phyloP scores from a whole-genome alignment of 30 jellyfish, hydroid and myxozoan species.

The Morbakka virulenta region DNA sequence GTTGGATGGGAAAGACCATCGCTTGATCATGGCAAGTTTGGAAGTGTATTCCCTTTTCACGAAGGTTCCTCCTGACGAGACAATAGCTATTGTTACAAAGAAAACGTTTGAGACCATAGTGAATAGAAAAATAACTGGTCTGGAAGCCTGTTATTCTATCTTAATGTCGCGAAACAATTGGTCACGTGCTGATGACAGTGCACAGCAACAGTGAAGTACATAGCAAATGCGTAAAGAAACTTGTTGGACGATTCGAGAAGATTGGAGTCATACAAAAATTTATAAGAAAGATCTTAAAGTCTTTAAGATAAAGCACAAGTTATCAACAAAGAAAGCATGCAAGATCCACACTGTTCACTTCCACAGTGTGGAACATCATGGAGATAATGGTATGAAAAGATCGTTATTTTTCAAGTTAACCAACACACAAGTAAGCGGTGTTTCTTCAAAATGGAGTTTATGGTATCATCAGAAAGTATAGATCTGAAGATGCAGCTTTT shows the following conservation, averaged over 20 bases:
- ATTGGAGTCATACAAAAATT: too few relatives aligned
- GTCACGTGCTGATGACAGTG: constrained; percentile 58
- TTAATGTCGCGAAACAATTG: constrained; percentile 13
- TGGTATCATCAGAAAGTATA: background rate
- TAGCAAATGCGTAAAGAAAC: constrained; percentile 24
- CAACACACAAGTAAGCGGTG: constrained; percentile 30
- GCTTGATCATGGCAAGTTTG: too few relatives aligned
- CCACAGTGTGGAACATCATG: constrained; percentile 49
- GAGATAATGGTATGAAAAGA: constrained; percentile 24
- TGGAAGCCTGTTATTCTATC: constrained; percentile 44
- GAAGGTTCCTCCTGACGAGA: too few relatives aligned
- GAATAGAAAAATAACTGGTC: too few relatives aligned
- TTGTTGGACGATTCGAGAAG: background rate
- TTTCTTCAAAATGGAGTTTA: constrained; percentile 6
- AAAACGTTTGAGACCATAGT: too few relatives aligned
- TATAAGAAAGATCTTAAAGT: too few relatives aligned
- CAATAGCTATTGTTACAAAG: too few relatives aligned
- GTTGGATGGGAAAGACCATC: too few relatives aligned
- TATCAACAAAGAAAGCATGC: constrained; percentile 1
- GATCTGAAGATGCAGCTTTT: constrained; percentile 21
- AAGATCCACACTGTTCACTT: constrained; percentile 25
- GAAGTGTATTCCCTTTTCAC: too few relatives aligned
- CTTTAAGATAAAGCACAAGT: background rate
- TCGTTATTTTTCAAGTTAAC: constrained; percentile 23
- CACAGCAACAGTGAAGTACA: constrained; percentile 28